Evolutionary conservation across 2,797 vertebrate species (phyloP).

Genomic region (Oophaga sylvatica): DNA sequence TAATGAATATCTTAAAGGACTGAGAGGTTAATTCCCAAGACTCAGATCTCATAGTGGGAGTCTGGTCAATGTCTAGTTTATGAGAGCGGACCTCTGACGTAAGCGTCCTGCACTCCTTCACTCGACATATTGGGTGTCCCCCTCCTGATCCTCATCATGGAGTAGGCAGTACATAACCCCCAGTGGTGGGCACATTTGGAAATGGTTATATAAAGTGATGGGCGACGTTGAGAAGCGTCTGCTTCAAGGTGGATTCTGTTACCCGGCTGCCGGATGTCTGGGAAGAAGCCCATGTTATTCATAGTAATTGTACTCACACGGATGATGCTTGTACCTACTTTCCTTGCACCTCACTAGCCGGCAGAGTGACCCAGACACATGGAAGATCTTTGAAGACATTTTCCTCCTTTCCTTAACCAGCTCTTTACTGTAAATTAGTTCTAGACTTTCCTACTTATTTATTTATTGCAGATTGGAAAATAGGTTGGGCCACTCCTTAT

Average conservation of each 20-base stretch:
- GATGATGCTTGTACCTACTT: background rate
- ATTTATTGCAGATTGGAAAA: too few relatives aligned
- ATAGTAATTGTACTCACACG: background rate
- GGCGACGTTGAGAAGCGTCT: background rate
- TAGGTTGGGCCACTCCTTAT: too few relatives aligned
- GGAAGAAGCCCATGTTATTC: background rate
- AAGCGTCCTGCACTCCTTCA: background rate
- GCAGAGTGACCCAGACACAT: background rate
- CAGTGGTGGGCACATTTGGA: background rate
- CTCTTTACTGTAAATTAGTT: too few relatives aligned
- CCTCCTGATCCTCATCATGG: background rate
- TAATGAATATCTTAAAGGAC: constrained; percentile 6
- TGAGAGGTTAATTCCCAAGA: background rate
- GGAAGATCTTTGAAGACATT: background rate
- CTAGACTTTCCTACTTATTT: too few relatives aligned
- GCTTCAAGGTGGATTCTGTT: background rate
- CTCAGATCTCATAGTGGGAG: background rate
- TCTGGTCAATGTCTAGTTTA: constrained; percentile 15
- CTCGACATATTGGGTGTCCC: background rate
- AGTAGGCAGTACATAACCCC: background rate
- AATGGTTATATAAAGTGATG: background rate
- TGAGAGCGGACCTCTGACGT: background rate
- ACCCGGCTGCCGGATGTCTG: background rate
- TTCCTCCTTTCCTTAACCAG: too few relatives aligned
- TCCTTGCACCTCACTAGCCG: background rate